These are phyloP conservation scores for Loxodonta africana DNA, from an alignment of 2,113 vertebrate species.

Conservation along the genomic window DNA sequence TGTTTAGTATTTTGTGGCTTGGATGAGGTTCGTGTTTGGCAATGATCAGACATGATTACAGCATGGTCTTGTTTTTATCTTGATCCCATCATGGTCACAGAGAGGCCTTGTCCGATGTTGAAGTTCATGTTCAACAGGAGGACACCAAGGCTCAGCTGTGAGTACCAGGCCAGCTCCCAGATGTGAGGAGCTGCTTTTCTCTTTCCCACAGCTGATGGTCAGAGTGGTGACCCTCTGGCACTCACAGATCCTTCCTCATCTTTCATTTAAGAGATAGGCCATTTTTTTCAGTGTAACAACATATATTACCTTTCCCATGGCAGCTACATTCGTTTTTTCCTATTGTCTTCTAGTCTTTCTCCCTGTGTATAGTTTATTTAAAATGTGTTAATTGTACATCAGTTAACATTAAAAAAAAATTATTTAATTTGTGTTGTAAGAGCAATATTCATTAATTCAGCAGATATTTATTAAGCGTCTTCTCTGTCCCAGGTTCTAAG, in stretches of 20 bases:
- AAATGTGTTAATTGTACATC: background rate
- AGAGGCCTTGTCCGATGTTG: background rate
- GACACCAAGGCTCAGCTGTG: too few species aligned
- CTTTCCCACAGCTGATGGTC: background rate
- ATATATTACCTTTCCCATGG: background rate
- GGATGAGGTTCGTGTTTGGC: background rate
- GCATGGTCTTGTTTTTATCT: background rate
- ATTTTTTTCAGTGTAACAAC: background rate
- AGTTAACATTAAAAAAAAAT: background rate
- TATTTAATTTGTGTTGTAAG: constrained; percentile 29
- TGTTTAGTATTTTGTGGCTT: background rate
- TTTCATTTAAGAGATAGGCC: constrained; percentile 8
- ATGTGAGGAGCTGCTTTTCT: background rate
- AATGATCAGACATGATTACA: background rate
- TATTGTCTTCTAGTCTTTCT: background rate
- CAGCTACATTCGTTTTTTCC: background rate
- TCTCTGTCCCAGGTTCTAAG: background rate
- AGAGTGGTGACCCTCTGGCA: background rate
- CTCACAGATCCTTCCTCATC: background rate
- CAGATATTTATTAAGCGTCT: background rate
- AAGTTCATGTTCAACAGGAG: background rate
- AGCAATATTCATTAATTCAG: background rate
- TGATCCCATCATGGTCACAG: background rate
- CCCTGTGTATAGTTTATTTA: background rate
- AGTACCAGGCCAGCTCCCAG: background rate